Base-by-base conservation (phyloP, 2,113 vertebrate species). In the Brienomyrus longianalis region DNA sequence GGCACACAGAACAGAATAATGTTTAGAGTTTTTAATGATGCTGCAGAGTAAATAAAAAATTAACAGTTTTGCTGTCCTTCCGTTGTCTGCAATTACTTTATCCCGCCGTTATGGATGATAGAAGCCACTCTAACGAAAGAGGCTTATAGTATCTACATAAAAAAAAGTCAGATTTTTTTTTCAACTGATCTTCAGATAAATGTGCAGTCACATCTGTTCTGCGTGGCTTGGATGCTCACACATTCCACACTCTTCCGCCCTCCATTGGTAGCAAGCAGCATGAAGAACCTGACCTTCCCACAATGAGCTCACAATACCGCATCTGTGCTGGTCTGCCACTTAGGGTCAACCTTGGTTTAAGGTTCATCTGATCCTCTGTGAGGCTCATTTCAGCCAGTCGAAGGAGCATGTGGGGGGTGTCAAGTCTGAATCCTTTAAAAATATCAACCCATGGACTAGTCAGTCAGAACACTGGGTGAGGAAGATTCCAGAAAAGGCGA, bases 151-250 rank as follows among this genome's bases (percentile, higher is more conserved):
- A 83, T 84, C 31, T 48, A 6, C 51, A 48, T 17, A 85, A 27
- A 21, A 27, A 21, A 89, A 89, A 35, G 21, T 10, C 31, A 31
- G 74, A 52, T 83, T 83, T 56, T 52, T 52, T 54, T 39, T 52
- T 11, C 70, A 86, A n/a, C 23, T 83, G 45, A 84, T 31, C 35
- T 59, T n/a, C 74, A 88, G 45, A 54, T 77, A 48, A 50, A 87
- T 62, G 92, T 43, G 54, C 45, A 23, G 0, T 66, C 62, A 89
- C 89, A 91, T 89, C 90, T 91, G 90, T 27, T 3, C 2, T 39
- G 80, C 86, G 90, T 90, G 52, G 31, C 62, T 48, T 85, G 51
- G 51, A 27, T 66, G 52, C 8, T 59, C 77, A 89, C n/a, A 21
- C 51, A 21, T 77, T 66, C 50, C 27, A n/a, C 74, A 83, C 31